Base-by-base conservation (phyloP, 2,888 invertebrate genomes). In the Caenorhabditis angaria region DNA sequence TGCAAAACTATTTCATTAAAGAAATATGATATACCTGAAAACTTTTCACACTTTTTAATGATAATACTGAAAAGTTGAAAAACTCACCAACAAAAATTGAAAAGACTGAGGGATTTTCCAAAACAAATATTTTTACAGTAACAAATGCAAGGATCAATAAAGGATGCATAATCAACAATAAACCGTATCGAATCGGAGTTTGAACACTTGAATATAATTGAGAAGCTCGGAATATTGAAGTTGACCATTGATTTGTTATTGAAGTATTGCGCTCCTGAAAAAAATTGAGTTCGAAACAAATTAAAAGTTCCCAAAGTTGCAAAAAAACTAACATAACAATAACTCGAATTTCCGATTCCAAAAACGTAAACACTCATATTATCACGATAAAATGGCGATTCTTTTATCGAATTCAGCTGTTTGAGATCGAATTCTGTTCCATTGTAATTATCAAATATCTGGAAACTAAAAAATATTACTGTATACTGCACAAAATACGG, bases 141-240 rank as follows among this genome's bases (percentile, higher is more conserved):
- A 65, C 55, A 41, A 61, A 70, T 2, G 70, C 32, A 14, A 57
- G 57, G 22, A 70, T 29, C 20, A 65, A 47, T 35, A 70, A 29
- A 8, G 65, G 65, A 25, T 61, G 54, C 29, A 70, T 61, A 5
- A 62, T 53, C 10, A 70, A 41, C 22, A 70, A 22, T 14, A 70
- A 20, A 4, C 65, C 70, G 50, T 62, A 65, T 27, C 65, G 57
- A 27, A 70, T 55, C 56, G 54, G 54, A 54, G 70, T 62, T 62
- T 70, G 71, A 20, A 71, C 71, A 67, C 71, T 71, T n/a, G 71
- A 55, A 61, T 64, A 71, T 14, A 71, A 14, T 41, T 67, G 66
- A 29, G 71, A 48, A 12, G 71, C 60, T 1, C 71, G 63, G 57
- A 61, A 71, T 8, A 71, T 59, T 12, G 71, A 71, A 35, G 71